Evolutionary conservation across 53 echinoderm and acorn worm genomes (phyloP), one percentile per base, ranked within the genome.

Genomic region (Echinarachnius parma): DNA sequence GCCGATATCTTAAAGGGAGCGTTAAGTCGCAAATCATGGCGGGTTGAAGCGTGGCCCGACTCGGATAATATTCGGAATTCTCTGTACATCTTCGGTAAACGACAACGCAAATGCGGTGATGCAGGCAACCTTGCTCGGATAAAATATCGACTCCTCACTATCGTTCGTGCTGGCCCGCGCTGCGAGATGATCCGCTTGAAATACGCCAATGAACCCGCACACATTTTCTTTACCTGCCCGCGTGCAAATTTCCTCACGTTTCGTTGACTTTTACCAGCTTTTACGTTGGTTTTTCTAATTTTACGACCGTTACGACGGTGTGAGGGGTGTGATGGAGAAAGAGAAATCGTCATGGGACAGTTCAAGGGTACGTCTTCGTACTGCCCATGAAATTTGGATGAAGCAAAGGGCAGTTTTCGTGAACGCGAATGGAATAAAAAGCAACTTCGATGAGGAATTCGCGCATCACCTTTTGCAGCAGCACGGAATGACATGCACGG

Each of bases 291-390:
- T 9, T 14, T 19, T n/a, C n/a, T n/a, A n/a, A n/a, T n/a, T n/a
- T n/a, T n/a, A n/a, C n/a, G n/a, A n/a, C n/a, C n/a, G n/a, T n/a
- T n/a, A n/a, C n/a, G n/a, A n/a, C n/a, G n/a, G n/a, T n/a, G n/a
- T n/a, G n/a, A n/a, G n/a, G n/a, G 19, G 13, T 50, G 10, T 50
- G 52, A 50, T 50, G 52, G 52, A 50, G 52, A 9, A 18, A 50
- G 20, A 20, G 19, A 50, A 50, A 10, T 19, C 19, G 52, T 50
- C 52, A 20, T 50, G 52, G 52, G 52, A 50, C 19, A 50, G 52
- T 50, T 50, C 52, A 20, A 50, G 52, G 52, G 52, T 50, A 50
- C 52, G 52, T 18, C 52, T 50, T 19, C 52, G 52, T 50, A 50
- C 14, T 50, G 52, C 52, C 4, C 52, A 50, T 50, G 52, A 50